Percentiles rank a stretch among this genome's conserved stretches.
These are phyloP conservation scores for Vanacampus margaritifer DNA, from an alignment of 2,113 vertebrate genomes.

Conservation along the genomic window DNA sequence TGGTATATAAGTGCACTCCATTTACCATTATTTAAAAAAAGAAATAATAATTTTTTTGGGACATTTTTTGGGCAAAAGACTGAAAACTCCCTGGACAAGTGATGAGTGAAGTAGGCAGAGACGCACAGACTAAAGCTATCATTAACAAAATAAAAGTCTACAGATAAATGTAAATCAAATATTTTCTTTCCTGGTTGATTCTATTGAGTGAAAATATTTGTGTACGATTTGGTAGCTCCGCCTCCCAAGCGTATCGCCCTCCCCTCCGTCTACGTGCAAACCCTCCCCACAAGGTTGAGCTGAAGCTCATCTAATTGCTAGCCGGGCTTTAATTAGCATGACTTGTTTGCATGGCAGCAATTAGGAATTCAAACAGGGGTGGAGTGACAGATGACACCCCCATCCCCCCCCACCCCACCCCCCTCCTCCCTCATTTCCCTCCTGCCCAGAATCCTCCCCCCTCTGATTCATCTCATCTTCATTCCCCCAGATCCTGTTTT, in stretches of 20 bases:
- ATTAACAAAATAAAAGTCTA: no score
- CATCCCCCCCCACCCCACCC: slow-evolving; percentile 20
- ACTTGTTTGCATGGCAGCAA: slow-evolving; percentile 69
- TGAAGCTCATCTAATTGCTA: slow-evolving; percentile 64
- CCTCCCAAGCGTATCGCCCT: slow-evolving; percentile 31
- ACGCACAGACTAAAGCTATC: no score
- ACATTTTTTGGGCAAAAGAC: no score
- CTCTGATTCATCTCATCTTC: slow-evolving; percentile 76
- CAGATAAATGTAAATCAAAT: no score
- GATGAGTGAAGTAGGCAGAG: no score
- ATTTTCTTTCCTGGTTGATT: neutral
- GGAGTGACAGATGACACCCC: slow-evolving; percentile 73
- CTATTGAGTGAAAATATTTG: slow-evolving; percentile 4
- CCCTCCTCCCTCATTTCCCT: slow-evolving; percentile 14
- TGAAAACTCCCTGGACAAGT: no score
- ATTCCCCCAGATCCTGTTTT: slow-evolving; percentile 78
- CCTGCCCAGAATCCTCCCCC: slow-evolving; percentile 51
- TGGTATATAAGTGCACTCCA: no score
- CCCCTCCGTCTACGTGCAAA: slow-evolving; percentile 17
- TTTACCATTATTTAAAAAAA: no score
- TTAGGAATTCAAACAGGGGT: slow-evolving; percentile 65
- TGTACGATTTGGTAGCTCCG: slow-evolving; percentile 15
- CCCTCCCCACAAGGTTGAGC: slow-evolving; percentile 55
- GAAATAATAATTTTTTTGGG: no score
- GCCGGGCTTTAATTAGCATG: slow-evolving; percentile 69